phyloP scores from a whole-genome alignment of 92 coral and sea anemone species.

The Phenganax marumi region DNA sequence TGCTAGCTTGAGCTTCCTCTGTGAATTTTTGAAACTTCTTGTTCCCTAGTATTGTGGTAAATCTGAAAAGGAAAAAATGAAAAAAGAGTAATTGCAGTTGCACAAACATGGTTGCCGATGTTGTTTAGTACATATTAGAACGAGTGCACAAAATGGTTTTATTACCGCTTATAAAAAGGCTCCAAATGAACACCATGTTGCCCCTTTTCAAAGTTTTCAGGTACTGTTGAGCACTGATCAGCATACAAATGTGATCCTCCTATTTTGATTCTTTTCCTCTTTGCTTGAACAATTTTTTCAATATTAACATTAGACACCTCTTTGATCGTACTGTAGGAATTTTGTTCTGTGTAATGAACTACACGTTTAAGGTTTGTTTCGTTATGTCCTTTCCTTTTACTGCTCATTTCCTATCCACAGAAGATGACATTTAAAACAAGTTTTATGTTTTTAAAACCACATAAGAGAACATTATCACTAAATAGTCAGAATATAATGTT shows the following conservation, averaged over 20 bases:
- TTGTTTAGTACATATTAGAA: no score
- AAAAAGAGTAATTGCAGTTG: neutral
- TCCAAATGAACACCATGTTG: constrained; percentile 11
- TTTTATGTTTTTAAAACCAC: neutral
- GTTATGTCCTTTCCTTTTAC: neutral
- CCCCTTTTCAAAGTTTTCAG: constrained; percentile 1
- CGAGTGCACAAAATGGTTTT: neutral
- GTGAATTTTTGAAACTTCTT: neutral
- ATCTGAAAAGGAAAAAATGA: neutral
- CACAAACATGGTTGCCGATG: neutral
- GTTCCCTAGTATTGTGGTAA: constrained; percentile 9
- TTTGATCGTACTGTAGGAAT: constrained; percentile 3
- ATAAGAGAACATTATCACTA: neutral
- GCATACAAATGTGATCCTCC: constrained; percentile 15
- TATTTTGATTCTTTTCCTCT: neutral
- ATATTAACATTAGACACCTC: constrained; percentile 2
- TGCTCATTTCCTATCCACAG: constrained; percentile 2
- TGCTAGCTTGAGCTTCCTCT: constrained; percentile 1
- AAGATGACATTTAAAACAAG: neutral
- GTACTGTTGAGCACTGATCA: constrained; percentile 9
- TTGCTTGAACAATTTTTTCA: neutral
- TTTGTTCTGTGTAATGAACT: neutral
- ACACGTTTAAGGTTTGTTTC: neutral
- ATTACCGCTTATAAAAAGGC: constrained; percentile 10
- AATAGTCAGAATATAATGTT: neutral